phyloP scores from a whole-genome alignment of 2,888 invertebrate species.

The Hypomecis punctinalis region DNA sequence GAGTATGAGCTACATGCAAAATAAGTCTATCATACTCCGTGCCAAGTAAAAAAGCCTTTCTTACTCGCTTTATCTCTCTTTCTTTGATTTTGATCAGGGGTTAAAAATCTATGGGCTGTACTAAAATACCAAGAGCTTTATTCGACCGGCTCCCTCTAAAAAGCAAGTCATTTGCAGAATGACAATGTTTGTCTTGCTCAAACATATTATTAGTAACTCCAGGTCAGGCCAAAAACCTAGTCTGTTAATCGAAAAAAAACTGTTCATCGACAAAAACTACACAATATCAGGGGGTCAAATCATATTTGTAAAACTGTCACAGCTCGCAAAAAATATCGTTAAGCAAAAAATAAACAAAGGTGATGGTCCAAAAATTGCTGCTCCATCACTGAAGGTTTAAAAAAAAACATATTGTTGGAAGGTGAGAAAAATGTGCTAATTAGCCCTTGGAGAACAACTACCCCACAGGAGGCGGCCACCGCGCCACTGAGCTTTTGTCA shows the following conservation, averaged over 20 bases:
- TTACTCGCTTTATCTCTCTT: too few species aligned
- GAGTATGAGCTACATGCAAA: too few species aligned
- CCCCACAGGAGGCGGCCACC: slow-evolving; percentile 62
- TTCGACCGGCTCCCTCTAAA: too few species aligned
- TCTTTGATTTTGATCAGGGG: too few species aligned
- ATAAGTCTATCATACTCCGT: too few species aligned
- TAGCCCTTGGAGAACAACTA: slow-evolving; percentile 65
- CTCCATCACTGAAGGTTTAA: slow-evolving; percentile 45
- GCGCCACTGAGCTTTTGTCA: slow-evolving; percentile 66
- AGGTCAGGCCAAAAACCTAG: too few species aligned
- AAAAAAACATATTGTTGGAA: slow-evolving; percentile 69
- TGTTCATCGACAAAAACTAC: slow-evolving; percentile 2
- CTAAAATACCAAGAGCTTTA: too few species aligned
- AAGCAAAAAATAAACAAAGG: slow-evolving; percentile 46
- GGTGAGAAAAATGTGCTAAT: slow-evolving; percentile 83
- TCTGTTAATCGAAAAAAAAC: background rate
- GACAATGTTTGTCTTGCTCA: too few species aligned
- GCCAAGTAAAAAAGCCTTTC: too few species aligned
- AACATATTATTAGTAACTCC: too few species aligned
- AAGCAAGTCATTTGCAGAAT: too few species aligned
- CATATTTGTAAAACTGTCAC: slow-evolving; percentile 29
- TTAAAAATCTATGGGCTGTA: too few species aligned
- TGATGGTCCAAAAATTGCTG: slow-evolving; percentile 48
- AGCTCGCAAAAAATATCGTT: slow-evolving; percentile 38
- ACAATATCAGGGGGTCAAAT: slow-evolving; percentile 29